Evolutionary conservation across 37 sponge, comb jelly and placozoan genomes (phyloP).

Genomic region (Diacarnus erythraeanus): DNA sequence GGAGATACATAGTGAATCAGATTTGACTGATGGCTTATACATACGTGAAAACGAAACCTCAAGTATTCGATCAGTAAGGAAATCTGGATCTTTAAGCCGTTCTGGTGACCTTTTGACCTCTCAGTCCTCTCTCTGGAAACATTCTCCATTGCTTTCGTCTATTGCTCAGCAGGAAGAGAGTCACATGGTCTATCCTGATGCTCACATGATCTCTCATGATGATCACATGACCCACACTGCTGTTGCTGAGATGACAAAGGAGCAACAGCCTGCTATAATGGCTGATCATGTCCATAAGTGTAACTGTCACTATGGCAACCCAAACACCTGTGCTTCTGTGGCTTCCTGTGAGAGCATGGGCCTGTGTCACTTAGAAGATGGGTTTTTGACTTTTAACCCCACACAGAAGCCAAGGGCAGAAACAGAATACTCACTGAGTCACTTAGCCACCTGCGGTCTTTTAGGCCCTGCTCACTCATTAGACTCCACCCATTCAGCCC

Average conservation of each 20-base stretch:
- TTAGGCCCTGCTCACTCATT: neutral
- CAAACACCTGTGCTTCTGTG: slow-evolving; percentile 1
- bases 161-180: neutral
- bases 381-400: slow-evolving; percentile 10
- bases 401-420: neutral
- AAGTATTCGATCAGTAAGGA: neutral
- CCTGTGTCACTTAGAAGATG: slow-evolving; percentile 12
- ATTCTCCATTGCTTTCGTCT: neutral
- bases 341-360: slow-evolving; percentile 35
- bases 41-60: no score
- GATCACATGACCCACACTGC: neutral
- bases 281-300: neutral
- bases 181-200: no score
- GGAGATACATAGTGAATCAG: slow-evolving; percentile 9
- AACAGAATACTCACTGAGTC: neutral
- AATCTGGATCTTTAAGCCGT: neutral
- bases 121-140: neutral
- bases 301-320: slow-evolving; percentile 13
- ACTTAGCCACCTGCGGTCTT: neutral
- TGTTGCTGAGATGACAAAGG: neutral
- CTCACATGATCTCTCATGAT: no score
- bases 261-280: neutral
- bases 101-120: slow-evolving; percentile 7
- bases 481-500: neutral
- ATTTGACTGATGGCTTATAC: neutral